Evolutionary conservation across 2,888 invertebrate species (phyloP), one percentile per base, ranked within the genome.

Genomic region (Deilephila porcellus): DNA sequence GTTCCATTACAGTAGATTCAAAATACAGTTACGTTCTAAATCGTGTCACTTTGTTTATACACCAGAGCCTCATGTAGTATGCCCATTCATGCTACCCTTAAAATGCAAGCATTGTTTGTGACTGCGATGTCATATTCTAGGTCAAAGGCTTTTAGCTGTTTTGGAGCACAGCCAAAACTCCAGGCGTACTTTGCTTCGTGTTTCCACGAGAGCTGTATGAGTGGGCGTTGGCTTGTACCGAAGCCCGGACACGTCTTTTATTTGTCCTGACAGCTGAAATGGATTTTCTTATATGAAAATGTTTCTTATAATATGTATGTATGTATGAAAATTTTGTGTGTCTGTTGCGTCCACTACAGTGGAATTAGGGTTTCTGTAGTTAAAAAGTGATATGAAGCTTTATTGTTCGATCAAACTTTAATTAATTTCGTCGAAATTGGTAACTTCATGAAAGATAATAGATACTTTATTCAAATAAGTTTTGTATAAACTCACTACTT

Each of bases 91-190:
- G 5, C 45, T 5, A 67, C 63, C 19, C 63, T 67, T 52, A 67
- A 4, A 67, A 25, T 25, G 25, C 45, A 67, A 67, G 45, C 20
- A 64, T 45, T 45, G 34, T 63, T 64, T 20, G 37, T 64, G 37
- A 64, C 64, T 64, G 45, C 25, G 67, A 67, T 67, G 67, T 67
- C 67, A 67, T 52, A 67, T 67, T 67, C 67, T 67, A 25, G 67
- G 67, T 67, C 52, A 67, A 67, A 67, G 45, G 67, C 67, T 67
- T 67, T 67, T 25, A 67, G 45, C 67, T 45, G 45, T 67, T 67
- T 67, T 67, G 67, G 67, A 67, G 45, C 67, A 8, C 17, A 14
- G 67, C 67, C 67, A 67, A 52, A 52, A 19, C 67, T 67, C 45
- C 17, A 67, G 11, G 45, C 52, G 25, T 25, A 67, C 45, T 67